These are phyloP conservation scores for Drosophila rhopaloa DNA, from an alignment of 1,140 invertebrate genomes.

Conservation along the genomic window DNA sequence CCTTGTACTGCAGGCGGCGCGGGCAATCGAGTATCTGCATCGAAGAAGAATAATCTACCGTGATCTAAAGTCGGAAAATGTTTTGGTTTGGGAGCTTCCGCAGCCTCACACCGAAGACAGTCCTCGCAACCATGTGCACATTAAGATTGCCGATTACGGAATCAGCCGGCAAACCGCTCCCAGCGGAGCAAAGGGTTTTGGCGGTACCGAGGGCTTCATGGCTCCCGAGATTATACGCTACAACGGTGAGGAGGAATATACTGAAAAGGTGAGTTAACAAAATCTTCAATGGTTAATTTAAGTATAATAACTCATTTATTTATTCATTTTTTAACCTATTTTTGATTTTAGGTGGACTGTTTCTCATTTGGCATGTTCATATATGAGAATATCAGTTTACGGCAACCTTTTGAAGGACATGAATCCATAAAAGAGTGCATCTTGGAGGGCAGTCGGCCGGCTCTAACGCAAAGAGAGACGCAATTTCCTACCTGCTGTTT, in stretches of 20 bases:
- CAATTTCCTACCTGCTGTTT: constrained; percentile 95
- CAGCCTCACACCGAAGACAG: constrained; percentile 85
- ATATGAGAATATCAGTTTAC: constrained; percentile 97
- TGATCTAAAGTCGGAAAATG: constrained; percentile 99
- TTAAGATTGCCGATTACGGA: constrained; percentile 98
- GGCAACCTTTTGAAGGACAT: constrained; percentile 97
- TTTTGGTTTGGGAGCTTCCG: constrained; percentile 97
- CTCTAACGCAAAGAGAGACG: constrained; percentile 92
- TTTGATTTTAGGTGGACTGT: constrained; percentile 92
- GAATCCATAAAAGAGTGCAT: constrained; percentile 98
- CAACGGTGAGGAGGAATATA: constrained; percentile 99
- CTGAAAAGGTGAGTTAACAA: constrained; percentile 92
- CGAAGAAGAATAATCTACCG: constrained; percentile 97
- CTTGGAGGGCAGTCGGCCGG: constrained; percentile 95
- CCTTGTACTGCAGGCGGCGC: constrained; percentile 95
- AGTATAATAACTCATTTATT: too few relatives aligned
- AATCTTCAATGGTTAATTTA: too few relatives aligned
- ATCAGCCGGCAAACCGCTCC: constrained; percentile 95
- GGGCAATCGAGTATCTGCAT: constrained; percentile 98
- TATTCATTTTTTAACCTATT: background rate
- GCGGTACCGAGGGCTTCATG: constrained; percentile 99
- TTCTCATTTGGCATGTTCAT: constrained; percentile 99
- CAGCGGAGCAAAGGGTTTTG: constrained; percentile 98
- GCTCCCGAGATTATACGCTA: constrained; percentile 99
- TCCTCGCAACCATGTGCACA: constrained; percentile 89